Evolutionary conservation across 2,113 vertebrate species (phyloP), one percentile per base, ranked within the genome.

Genomic region (Ophiodon elongatus): DNA sequence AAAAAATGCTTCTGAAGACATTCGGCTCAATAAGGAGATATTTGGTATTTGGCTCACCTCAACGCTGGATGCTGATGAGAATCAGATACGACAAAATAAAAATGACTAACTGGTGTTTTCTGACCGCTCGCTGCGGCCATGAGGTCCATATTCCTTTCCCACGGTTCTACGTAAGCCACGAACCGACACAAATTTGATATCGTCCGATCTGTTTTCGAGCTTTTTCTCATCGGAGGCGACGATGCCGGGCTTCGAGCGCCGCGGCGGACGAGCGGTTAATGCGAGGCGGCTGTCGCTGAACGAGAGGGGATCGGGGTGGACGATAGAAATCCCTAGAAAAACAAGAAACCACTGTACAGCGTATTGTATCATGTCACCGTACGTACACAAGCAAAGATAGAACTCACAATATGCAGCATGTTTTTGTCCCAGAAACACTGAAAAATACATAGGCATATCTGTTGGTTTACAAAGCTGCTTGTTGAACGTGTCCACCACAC

Each of bases 301-400:
- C 59, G 54, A n/a, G 23, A n/a, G 37, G 33, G 33, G 33, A 35
- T n/a, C n/a, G 33, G 33, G 33, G 33, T 2, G 33, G 5, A 75
- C 67, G 4, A 47, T 81, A 83, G 67, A 90, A 89, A 90, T 85
- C 86, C 81, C 62, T 74, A 73, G 43, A 83, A 89, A 85, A 87
- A 80, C 41, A 84, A 80, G 87, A 90, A 4, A 43, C 52, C 81
- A 88, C 91, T 94, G 90, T 94, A 95, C 94, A 94, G 92, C 86
- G 89, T 84, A 88, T 91, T 86, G 92, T 84, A 84, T 91, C 82
- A 80, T 89, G 83, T 86, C 79, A 93, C 92, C 87, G 85, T 88
- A 93, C 84, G 33, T 80, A 94, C 92, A 94, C 91, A 93, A 94
- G 92, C 93, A 90, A 94, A 93, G 92, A 92, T 88, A 90, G 85